phyloP scores from a whole-genome alignment of 1,140 invertebrate species.

The Limonius californicus region DNA sequence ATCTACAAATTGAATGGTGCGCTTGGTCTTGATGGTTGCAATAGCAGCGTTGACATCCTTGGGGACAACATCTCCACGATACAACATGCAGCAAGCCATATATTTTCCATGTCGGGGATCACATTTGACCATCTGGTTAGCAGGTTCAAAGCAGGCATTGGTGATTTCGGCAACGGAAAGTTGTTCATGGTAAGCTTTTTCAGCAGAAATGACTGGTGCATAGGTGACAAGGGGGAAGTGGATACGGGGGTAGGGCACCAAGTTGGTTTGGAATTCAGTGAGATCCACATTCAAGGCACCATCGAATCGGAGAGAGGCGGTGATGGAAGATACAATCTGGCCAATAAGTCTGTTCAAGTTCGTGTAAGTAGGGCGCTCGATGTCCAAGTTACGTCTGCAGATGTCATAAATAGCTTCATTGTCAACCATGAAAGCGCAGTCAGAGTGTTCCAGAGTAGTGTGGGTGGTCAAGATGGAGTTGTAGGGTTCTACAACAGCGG shows the following conservation, averaged over 20 bases:
- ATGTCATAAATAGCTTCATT: slow-evolving; percentile 91
- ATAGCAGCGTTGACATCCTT: slow-evolving; percentile 89
- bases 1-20: slow-evolving; percentile 78
- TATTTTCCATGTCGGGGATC: slow-evolving; percentile 76
- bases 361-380: slow-evolving; percentile 76
- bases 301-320: slow-evolving; percentile 81
- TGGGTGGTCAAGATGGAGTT: slow-evolving; percentile 78
- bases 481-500: slow-evolving; percentile 83
- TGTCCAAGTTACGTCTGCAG: slow-evolving; percentile 80
- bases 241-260: slow-evolving; percentile 78
- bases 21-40: slow-evolving; percentile 84
- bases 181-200: slow-evolving; percentile 80
- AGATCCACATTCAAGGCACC: slow-evolving; percentile 85
- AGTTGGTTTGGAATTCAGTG: slow-evolving; percentile 86
- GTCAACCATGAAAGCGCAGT: slow-evolving; percentile 85
- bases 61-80: slow-evolving; percentile 65
- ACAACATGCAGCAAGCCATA: slow-evolving; percentile 86
- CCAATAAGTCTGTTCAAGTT: slow-evolving; percentile 79
- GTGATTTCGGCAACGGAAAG: slow-evolving; percentile 76
- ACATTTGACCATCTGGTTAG: slow-evolving; percentile 85
- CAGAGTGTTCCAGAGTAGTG: slow-evolving; percentile 75
- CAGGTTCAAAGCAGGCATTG: slow-evolving; percentile 76
- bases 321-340: slow-evolving; percentile 81
- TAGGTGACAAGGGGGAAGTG: slow-evolving; percentile 78
- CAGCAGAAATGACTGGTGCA: slow-evolving; percentile 72